Evolutionary conservation across 1,140 invertebrate species (phyloP).

Genomic region (Lordiphosa stackelbergi): DNA sequence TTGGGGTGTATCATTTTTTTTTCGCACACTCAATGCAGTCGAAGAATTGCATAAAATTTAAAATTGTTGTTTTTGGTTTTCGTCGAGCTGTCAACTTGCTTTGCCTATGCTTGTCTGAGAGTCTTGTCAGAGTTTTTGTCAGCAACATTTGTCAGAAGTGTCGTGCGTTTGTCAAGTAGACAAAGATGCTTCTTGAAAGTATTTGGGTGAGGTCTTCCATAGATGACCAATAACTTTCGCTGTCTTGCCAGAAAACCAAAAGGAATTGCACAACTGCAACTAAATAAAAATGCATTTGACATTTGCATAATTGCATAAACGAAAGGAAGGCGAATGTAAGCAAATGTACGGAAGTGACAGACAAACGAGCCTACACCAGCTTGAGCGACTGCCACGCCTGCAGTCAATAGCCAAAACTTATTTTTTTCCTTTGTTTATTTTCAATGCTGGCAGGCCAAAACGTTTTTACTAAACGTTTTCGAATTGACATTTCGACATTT

Average conservation of each 20-base stretch:
- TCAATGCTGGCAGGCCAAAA: constrained; percentile 22
- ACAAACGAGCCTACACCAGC: constrained; percentile 63
- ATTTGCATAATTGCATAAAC: constrained; percentile 73
- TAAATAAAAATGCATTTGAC: constrained; percentile 24
- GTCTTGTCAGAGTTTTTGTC: constrained; percentile 58
- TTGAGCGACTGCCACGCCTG: constrained; percentile 31
- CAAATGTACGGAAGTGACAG: constrained; percentile 44
- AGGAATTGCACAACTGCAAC: constrained; percentile 33
- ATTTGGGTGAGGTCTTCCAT: constrained; percentile 50
- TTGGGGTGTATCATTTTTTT: constrained; percentile 64
- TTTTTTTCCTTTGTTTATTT: constrained; percentile 16
- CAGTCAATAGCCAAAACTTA: constrained; percentile 48
- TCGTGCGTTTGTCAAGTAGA: constrained; percentile 65
- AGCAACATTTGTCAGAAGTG: constrained; percentile 69
- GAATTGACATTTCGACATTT: constrained; percentile 73
- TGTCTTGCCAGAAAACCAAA: not conserved
- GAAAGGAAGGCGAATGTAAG: constrained; percentile 60
- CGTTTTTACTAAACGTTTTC: constrained; percentile 63
- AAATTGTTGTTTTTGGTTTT: constrained; percentile 15
- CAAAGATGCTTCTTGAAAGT: constrained; percentile 36
- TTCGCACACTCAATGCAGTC: constrained; percentile 28
- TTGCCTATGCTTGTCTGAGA: constrained; percentile 54
- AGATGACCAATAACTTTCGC: constrained; percentile 7
- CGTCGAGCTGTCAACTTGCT: constrained; percentile 50
- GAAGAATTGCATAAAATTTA: constrained; percentile 67